Base-by-base conservation (phyloP, 2,888 invertebrate species). In the Drosophila percnosoma region DNA sequence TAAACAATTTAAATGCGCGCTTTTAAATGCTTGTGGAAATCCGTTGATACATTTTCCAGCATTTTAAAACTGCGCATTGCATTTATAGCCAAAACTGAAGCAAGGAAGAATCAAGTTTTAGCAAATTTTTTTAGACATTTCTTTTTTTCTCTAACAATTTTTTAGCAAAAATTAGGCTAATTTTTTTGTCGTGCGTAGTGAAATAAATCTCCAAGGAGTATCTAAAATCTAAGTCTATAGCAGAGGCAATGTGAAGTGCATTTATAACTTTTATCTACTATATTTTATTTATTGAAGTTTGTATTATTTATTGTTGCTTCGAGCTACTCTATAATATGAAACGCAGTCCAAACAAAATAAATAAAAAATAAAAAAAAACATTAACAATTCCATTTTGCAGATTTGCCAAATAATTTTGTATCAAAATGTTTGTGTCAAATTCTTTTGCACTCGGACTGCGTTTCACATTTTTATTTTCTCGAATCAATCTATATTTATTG, bases 381-480 rank as follows among this genome's bases (percentile, higher is more conserved):
- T 10, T 33, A 36, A 48, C 10, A 48, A 54, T 63, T 70, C 55
- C 54, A 68, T 24, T 36, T 36, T 53, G 68, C 82, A 80, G 68
- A 84, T 76, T 91, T 83, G 75, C 83, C 82, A 90, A 90, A 90
- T 88, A 89, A 89, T 91, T 91, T 91, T 91, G 91, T 91, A 91
- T 91, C 91, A 91, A 91, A 91, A 91, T 91, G 77, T 91, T 90
- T 90, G 87, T 74, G 81, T 21, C 65, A 78, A 83, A 83, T 68
- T 60, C 40, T 77, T 82, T 77, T 78, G 80, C 78, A 68, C 68
- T 64, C 67, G 68, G 66, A 55, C 66, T 67, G 74, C 75, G 70
- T 62, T 55, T 69, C 58, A 61, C 52, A 74, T 45, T 15, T 45
- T 45, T 2, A 73, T 69, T 62, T 66, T 57, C 68, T 73, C 66